A percentile compares a stretch with the other conserved stretches of the same genome.
phyloP scores from a whole-genome alignment of 2,888 invertebrate genomes.

The Neoaliturus tenellus region DNA sequence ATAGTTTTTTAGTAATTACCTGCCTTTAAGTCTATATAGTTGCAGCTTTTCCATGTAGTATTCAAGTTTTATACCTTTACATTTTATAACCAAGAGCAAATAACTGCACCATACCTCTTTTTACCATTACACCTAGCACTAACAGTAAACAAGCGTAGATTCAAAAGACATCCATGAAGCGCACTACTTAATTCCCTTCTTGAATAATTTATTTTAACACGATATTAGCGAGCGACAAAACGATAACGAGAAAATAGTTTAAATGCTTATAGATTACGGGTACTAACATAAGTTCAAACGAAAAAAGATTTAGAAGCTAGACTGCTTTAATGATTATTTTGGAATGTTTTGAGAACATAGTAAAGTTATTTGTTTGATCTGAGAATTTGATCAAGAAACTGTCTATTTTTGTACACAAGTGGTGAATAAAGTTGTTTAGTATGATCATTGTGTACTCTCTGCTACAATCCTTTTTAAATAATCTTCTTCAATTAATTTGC shows the following conservation, averaged over 20 bases:
- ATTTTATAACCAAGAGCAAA: background rate
- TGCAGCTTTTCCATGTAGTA: no score
- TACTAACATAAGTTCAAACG: background rate
- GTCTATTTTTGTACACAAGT: slow-evolving; percentile 11
- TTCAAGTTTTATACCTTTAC: background rate
- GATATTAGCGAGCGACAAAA: background rate
- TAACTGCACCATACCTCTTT: background rate
- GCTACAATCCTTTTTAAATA: no score
- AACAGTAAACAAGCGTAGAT: no score
- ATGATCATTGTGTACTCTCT: background rate
- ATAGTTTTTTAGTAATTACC: no score
- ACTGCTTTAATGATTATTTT: background rate
- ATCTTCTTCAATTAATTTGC: no score
- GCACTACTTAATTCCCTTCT: background rate
- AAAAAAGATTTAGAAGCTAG: background rate
- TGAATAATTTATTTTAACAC: background rate
- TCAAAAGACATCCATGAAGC: no score
- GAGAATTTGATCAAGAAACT: background rate
- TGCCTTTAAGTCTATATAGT: no score
- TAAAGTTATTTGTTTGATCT: no score
- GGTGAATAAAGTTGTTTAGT: background rate
- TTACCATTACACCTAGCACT: background rate
- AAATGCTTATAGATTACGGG: background rate
- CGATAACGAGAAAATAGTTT: background rate
- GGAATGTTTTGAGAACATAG: background rate